Evolutionary conservation across 2,797 vertebrate genomes (phyloP), one percentile per base, ranked within the genome.

Genomic region (Pogonophryne albipinna): DNA sequence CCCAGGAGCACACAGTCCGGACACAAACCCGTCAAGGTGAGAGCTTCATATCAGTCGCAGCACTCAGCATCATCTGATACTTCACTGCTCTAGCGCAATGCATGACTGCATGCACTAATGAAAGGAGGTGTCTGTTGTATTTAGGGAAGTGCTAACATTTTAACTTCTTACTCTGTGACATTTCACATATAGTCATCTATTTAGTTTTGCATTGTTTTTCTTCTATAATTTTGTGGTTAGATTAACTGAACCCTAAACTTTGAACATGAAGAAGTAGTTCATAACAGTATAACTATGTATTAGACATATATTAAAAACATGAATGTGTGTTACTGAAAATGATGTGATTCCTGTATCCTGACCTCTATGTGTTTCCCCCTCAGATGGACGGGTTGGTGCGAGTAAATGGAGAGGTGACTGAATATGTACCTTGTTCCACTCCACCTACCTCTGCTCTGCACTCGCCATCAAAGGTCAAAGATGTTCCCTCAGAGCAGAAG

Each of bases 11-110:
- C 93, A 3, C 95, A 95, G 65, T 84, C 95, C 20, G 93, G 95
- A 87, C 94, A 97, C 85, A 98, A 97, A 91, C 93, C 94, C 20
- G 93, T 97, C 55, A 98, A 97, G 97, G 98, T 98, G 95, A 91
- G 95, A 10, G 7, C 17, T 41, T 16, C 11, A 6, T 38, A 44
- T 70, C 14, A 57, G 13, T 52, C 42, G 55, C 0, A 62, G 2
- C 44, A n/a, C 8, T 42, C 27, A 51, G 45, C 45, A 58, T 46
- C 49, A 20, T 34, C 46, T 80, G 23, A 74, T 52, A 63, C 57
- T 23, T 62, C 38, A 17, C 12, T 11, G 27, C 59, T 74, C 23
- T 19, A 55, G 14, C 31, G 60, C 14, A 67, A 19, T 46, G 9
- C 42, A 49, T 50, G 42, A 50, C 16, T 12, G 59, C 4, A 49